phyloP scores from a whole-genome alignment of 2,888 invertebrate species.

The Chrysodeixis includens region DNA sequence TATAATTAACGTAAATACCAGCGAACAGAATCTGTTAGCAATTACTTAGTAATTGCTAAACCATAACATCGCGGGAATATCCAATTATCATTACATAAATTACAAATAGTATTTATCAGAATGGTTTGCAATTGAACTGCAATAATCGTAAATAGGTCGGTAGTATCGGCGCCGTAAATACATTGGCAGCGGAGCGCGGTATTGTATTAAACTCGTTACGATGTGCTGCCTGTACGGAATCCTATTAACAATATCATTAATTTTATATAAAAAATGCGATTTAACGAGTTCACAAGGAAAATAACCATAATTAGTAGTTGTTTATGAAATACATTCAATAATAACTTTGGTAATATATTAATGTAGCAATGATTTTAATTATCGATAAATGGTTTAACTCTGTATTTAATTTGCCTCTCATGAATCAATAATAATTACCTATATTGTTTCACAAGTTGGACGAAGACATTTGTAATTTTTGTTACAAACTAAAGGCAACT shows the following conservation, averaged over 20 bases:
- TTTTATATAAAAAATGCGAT: neutral
- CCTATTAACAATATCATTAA: neutral
- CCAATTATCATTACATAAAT: conserved; percentile 32
- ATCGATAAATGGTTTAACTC: too few relatives aligned
- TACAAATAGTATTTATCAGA: conserved; percentile 20
- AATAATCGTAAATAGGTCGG: conserved; percentile 31
- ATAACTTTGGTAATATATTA: too few relatives aligned
- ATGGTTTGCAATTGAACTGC: conserved; percentile 33
- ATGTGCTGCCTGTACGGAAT: conserved; percentile 1
- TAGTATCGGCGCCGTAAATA: neutral
- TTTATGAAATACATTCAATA: too few relatives aligned
- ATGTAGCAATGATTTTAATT: too few relatives aligned
- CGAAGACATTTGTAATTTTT: too few relatives aligned
- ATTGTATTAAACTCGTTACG: conserved; percentile 12
- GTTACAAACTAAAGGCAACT: too few relatives aligned
- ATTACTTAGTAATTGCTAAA: conserved; percentile 25
- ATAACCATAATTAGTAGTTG: too few relatives aligned
- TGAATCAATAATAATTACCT: too few relatives aligned
- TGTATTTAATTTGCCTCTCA: too few relatives aligned
- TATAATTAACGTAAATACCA: neutral
- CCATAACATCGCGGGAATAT: conserved; percentile 10
- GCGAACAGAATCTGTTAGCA: conserved; percentile 16
- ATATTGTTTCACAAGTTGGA: too few relatives aligned
- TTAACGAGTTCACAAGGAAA: too few relatives aligned
- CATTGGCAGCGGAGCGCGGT: neutral